Base-by-base conservation (phyloP, 2,888 invertebrate species). In the Cataglyphis cursor region DNA sequence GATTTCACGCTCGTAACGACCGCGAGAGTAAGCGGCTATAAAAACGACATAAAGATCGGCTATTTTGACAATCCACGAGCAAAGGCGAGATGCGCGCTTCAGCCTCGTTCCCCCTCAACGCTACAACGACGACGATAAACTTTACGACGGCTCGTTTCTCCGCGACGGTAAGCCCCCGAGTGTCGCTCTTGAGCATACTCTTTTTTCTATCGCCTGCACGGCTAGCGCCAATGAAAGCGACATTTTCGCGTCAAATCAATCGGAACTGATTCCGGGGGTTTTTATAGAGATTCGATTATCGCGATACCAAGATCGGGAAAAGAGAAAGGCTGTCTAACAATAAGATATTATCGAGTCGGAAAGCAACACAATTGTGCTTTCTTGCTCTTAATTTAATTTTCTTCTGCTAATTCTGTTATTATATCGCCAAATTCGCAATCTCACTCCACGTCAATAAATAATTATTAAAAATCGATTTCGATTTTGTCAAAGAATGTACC, bases 41-140 rank as follows among this genome's bases (percentile, higher is more conserved):
- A 94, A 94, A 93, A 85, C 90, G 90, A 90, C 94, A 92, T 94
- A 94, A 94, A 94, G 94, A 94, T 94, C 92, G 92, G 94, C 93
- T 94, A 94, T 94, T 94, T 94, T 94, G 94, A 94, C 94, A 94
- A 93, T 93, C 92, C 91, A 74, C 82, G 57, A 83, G 82, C 57
- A 80, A 86, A 86, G 86, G 87, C 87, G 89, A 85, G 88, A 87
- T 44, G 78, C 74, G 74, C 75, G 78, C 57, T 10, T 15, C 51
- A n/a, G 57, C 44, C 51, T 73, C 65, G 74, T n/a, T 70, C 78
- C 24, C 57, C 62, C 80, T 38, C 48, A 38, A 15, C 41, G 31
- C 57, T 44, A 68, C 61, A 81, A 87, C 88, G 87, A 82, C 86
- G 86, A 87, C 91, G 93, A 94, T 94, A 93, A 94, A 94, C 90